These are phyloP conservation scores for Hydractinia echinata DNA, from an alignment of 30 jellyfish, hydroid and myxozoan species.

Conservation along the genomic window DNA sequence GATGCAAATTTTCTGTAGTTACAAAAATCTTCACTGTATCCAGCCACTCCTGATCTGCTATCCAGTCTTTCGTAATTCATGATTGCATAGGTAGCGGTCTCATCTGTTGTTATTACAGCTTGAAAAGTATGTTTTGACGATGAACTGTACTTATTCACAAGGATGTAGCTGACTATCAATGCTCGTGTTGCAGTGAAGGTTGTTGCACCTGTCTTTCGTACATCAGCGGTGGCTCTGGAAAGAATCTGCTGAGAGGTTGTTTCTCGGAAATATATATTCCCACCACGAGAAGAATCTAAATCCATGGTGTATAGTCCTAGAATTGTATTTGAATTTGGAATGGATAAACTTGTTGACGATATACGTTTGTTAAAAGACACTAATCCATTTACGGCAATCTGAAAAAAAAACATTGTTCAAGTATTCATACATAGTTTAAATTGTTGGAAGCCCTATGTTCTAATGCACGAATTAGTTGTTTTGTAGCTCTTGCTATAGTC, in stretches of 20 bases:
- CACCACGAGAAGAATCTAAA: neutral
- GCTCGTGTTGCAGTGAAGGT: neutral
- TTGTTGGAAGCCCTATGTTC: no score
- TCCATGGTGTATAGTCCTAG: neutral
- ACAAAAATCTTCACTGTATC: neutral
- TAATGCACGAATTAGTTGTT: no score
- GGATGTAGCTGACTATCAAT: neutral
- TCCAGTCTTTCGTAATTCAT: neutral
- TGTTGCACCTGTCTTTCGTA: neutral
- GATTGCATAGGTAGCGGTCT: neutral
- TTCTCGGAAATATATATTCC: neutral
- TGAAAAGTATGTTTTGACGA: neutral
- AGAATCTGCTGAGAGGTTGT: neutral
- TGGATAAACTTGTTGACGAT: neutral
- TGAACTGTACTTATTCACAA: neutral
- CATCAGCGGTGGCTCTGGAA: neutral
- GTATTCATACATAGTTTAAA: no score
- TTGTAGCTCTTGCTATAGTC: no score
- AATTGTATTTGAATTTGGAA: neutral
- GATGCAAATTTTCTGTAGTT: slow-evolving; percentile 1
- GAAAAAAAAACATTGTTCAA: neutral
- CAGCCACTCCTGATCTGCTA: neutral
- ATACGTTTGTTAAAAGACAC: neutral
- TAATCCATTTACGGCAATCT: neutral
- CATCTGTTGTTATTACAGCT: neutral